Conservation (phyloP, 2,113 vertebrate species). For the Balaenoptera acutorostrata region DNA sequence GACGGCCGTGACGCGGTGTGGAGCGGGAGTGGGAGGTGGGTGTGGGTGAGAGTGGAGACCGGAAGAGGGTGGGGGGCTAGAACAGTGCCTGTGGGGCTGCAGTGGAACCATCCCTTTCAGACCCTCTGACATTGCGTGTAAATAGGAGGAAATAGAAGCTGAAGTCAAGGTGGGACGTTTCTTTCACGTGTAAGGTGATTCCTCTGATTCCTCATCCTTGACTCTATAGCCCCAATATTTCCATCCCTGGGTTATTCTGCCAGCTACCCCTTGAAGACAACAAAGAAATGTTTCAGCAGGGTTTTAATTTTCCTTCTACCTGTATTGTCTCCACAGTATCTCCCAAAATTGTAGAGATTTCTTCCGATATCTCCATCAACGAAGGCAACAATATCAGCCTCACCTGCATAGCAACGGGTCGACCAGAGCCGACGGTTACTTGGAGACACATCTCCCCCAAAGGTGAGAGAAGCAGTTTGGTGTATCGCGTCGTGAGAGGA, state of each 20-base stretch:
- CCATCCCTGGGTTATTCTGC: background rate
- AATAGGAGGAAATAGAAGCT: background rate
- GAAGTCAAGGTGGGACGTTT: background rate
- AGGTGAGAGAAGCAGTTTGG: constrained; percentile 82
- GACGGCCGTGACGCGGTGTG: background rate
- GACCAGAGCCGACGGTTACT: constrained; percentile 93
- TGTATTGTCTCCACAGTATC: constrained; percentile 87
- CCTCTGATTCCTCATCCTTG: background rate
- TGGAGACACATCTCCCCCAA: constrained; percentile 95
- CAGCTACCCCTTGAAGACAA: background rate
- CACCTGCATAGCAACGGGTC: constrained; percentile 93
- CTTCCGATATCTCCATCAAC: constrained; percentile 93
- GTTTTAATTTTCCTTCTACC: constrained; percentile 37
- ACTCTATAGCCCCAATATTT: background rate
- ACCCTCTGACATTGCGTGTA: background rate
- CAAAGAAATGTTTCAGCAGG: background rate
- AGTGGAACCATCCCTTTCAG: background rate
- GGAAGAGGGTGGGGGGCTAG: background rate
- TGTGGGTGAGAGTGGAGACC: background rate
- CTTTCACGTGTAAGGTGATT: background rate
- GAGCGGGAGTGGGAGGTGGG: background rate
- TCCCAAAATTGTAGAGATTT: constrained; percentile 95
- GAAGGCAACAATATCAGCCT: constrained; percentile 96
- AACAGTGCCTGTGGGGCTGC: background rate
- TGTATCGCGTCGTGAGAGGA: rapidly evolving